Conservation (phyloP, 1,140 invertebrate species). For the Zaprionus ghesquierei region DNA sequence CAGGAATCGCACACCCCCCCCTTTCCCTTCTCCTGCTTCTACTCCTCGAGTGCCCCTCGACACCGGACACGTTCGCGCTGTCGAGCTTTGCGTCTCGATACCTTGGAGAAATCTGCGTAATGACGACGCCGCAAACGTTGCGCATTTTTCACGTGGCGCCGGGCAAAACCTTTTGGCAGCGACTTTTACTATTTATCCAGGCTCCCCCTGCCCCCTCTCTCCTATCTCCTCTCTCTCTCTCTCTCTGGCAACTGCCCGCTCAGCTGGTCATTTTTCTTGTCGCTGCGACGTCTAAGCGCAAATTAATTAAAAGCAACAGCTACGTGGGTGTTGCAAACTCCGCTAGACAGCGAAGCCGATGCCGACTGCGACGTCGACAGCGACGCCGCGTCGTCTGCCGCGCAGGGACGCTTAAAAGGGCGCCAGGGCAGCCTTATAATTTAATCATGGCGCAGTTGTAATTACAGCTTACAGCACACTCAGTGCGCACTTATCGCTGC, state of each 20-base stretch:
- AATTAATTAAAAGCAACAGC: conserved; percentile 72
- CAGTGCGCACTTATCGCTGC: background rate
- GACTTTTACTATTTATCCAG: conserved; percentile 13
- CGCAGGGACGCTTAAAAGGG: conserved; percentile 30
- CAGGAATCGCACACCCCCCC: background rate
- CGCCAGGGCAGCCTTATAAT: conserved; percentile 40
- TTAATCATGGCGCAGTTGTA: conserved; percentile 54
- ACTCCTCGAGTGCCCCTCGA: background rate
- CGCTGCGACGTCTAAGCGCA: conserved; percentile 39
- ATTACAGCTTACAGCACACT: conserved; percentile 33
- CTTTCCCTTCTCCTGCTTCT: too few relatives aligned
- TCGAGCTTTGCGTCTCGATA: background rate
- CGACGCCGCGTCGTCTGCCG: background rate
- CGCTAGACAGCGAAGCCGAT: background rate
- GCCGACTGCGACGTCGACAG: background rate
- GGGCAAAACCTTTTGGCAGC: conserved; percentile 3
- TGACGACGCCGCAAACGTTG: conserved; percentile 32
- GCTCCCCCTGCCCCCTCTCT: background rate
- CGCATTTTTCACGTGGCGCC: conserved; percentile 46
- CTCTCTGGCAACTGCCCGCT: background rate
- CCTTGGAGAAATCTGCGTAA: conserved; percentile 71
- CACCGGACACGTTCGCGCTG: conserved; percentile 6
- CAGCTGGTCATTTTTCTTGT: conserved; percentile 52
- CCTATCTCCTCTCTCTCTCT: background rate
- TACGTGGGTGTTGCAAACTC: background rate